A percentile compares a stretch with the other conserved stretches of the same genome.
phyloP scores from a whole-genome alignment of 2,888 invertebrate species.

The Caenorhabditis plicata region DNA sequence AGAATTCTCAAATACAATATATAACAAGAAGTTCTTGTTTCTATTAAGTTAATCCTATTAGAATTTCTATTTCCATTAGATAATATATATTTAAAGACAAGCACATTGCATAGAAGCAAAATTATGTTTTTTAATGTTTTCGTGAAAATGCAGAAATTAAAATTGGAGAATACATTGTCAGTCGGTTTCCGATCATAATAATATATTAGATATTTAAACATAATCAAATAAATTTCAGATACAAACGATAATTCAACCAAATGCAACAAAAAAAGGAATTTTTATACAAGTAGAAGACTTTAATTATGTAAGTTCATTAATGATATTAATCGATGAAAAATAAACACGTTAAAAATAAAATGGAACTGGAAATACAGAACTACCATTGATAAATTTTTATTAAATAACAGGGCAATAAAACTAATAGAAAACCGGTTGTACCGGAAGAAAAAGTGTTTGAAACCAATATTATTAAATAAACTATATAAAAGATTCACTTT shows the following conservation, averaged over 20 bases:
- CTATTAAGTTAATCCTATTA: too few relatives aligned
- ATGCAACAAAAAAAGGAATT: conserved; percentile 18
- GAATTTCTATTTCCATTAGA: too few relatives aligned
- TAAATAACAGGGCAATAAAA: not conserved
- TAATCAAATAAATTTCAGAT: conserved; percentile 13
- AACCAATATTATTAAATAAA: too few relatives aligned
- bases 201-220: not conserved
- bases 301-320: conserved; percentile 30
- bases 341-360: not conserved
- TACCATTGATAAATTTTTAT: not conserved
- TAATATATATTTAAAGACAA: too few relatives aligned
- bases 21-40: too few relatives aligned
- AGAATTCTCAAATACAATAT: too few relatives aligned
- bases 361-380: not conserved
- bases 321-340: too few relatives aligned
- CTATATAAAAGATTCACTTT: not conserved
- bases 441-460: not conserved
- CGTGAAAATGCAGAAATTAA: not conserved
- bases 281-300: conserved; percentile 43
- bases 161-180: not conserved
- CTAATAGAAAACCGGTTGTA: not conserved
- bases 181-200: too few relatives aligned
- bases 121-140: not conserved
- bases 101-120: too few relatives aligned
- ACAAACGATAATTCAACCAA: conserved; percentile 21